Evolutionary conservation across 2,797 vertebrate genomes (phyloP), one percentile per base, ranked within the genome.

Genomic region (Pangasius sanitwongsei): DNA sequence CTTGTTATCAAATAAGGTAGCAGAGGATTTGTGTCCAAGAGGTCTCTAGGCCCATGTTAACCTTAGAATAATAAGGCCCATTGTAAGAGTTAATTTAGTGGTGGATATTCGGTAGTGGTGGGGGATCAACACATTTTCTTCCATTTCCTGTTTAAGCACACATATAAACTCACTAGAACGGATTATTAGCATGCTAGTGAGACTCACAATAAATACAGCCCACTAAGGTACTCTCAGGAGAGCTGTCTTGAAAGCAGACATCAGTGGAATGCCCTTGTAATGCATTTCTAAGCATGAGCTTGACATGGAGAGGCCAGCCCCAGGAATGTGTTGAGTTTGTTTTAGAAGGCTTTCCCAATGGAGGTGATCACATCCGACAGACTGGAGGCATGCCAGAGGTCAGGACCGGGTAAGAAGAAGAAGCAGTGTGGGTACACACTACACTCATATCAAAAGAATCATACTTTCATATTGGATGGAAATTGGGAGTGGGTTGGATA

Each of bases 261-360:
- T 75, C 90, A 61, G 86, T 87, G 85, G 78, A 89, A 83, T 89
- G 85, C 28, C 37, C 86, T 67, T 87, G 74, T 87, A 85, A 87
- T 82, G 91, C 82, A 59, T 89, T 88, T 89, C 92, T 94, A 87
- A 93, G 90, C 86, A 80, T 48, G 34, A 92, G 90, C 88, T 75
- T 77, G 72, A 70, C 55, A 88, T 69, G 91, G 87, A 91, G 91
- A 93, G 90, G 81, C 81, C 89, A 89, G 91, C 93, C 93, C 87
- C 94, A 94, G 91, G 94, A 95, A 94, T 95, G 93, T 93, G 93
- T 92, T 91, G 90, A 89, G 91, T 93, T 92, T 90, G 86, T 91
- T 89, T 93, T 92, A 92, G 92, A 90, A 92, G 87, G 89, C 91
- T 90, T 80, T 87, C 82, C 67, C 55, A 89, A 87, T 55, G 41